Conservation (phyloP, 2,797 vertebrate genomes). For the Esox lucius region DNA sequence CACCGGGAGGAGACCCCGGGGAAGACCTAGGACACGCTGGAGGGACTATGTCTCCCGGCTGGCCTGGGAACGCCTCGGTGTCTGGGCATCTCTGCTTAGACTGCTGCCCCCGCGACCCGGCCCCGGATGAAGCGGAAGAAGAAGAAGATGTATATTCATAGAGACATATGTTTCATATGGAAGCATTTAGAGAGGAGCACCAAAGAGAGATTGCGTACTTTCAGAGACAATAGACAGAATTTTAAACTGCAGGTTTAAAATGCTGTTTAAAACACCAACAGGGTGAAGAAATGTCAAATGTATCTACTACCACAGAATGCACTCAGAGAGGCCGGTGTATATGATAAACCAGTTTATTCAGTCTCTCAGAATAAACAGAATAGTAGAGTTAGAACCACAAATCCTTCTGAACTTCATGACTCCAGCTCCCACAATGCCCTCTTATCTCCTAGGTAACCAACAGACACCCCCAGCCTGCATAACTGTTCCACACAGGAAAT, state of each 20-base stretch:
- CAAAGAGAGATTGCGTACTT: slow-evolving; percentile 15
- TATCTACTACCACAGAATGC: slow-evolving; percentile 3
- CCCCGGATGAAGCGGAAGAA: no score
- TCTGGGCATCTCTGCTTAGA: no score
- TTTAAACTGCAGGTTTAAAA: no score
- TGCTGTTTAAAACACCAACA: not conserved
- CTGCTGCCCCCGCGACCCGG: no score
- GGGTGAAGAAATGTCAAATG: slow-evolving; percentile 13
- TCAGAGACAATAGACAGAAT: not conserved
- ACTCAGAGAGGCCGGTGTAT: not conserved
- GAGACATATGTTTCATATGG: not conserved
- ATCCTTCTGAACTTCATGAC: not conserved
- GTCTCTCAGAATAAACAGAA: not conserved
- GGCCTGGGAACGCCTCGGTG: no score
- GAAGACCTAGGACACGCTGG: no score
- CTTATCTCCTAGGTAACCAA: not conserved
- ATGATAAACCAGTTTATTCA: not conserved
- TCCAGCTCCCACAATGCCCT: slow-evolving; percentile 3
- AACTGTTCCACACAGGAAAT: not conserved
- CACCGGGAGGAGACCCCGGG: no score
- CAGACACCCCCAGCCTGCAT: not conserved
- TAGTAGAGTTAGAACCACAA: not conserved
- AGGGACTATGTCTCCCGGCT: no score
- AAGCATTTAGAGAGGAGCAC: slow-evolving; percentile 44
- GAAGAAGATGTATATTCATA: no score